These are phyloP conservation scores for Drosophila novamexicana DNA, from an alignment of 1,140 invertebrate genomes.

Conservation along the genomic window DNA sequence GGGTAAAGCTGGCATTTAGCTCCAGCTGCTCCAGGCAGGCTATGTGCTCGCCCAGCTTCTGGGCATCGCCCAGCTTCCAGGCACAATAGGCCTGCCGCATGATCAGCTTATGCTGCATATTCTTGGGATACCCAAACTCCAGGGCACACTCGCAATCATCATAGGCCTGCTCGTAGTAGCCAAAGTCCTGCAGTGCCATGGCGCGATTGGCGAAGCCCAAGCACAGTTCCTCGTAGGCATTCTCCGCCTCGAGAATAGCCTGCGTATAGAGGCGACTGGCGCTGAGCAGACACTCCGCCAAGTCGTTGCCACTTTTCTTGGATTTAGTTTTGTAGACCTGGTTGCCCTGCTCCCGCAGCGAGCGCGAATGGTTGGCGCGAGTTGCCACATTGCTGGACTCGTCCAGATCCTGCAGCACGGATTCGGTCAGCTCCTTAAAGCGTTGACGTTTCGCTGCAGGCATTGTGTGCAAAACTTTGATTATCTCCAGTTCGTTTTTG, in stretches of 20 bases:
- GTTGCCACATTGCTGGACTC: slow-evolving; percentile 8
- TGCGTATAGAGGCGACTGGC: slow-evolving; percentile 61
- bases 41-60: slow-evolving; percentile 39
- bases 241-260: slow-evolving; percentile 60
- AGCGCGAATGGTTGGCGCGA: slow-evolving; percentile 10
- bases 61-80: slow-evolving; percentile 44
- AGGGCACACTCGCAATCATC: slow-evolving; percentile 72
- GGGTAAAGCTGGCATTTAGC: slow-evolving; percentile 46
- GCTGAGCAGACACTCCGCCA: slow-evolving; percentile 36
- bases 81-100: slow-evolving; percentile 71
- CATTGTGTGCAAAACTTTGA: slow-evolving; percentile 38
- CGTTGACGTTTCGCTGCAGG: slow-evolving; percentile 3
- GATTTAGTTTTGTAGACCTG: slow-evolving; percentile 32
- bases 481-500: slow-evolving; percentile 55
- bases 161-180: slow-evolving; percentile 71
- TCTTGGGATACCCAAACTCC: slow-evolving; percentile 63
- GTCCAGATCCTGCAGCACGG: slow-evolving; percentile 34
- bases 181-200: slow-evolving; percentile 70
- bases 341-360: slow-evolving; percentile 61
- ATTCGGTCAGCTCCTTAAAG: slow-evolving; percentile 14
- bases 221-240: slow-evolving; percentile 36
- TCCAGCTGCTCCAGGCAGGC: slow-evolving; percentile 15
- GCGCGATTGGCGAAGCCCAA: slow-evolving; percentile 71
- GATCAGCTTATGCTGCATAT: slow-evolving; percentile 62
- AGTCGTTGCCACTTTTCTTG: background rate